Evolutionary conservation across 2,888 invertebrate species (phyloP), one percentile per base, ranked within the genome.

Genomic region (Agonopterix heracliana): DNA sequence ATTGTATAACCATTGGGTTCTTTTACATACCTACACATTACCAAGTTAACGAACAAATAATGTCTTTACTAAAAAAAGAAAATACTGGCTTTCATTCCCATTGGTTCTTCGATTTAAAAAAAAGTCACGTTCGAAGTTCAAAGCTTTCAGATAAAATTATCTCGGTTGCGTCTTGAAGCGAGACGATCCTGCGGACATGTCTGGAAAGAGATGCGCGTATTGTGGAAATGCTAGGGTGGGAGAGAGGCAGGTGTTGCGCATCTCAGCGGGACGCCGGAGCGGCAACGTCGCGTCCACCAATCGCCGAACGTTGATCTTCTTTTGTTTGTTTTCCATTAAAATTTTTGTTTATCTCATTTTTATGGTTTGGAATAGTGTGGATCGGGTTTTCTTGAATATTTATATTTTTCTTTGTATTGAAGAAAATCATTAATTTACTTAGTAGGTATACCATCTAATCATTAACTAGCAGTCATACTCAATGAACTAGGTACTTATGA

Each of bases 251-350:
- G 57, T 50, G 61, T 63, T 68, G 66, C 69, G 71, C 76, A 83
- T 85, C 86, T 86, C 74, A 62, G 71, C 75, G 70, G 77, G 77
- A 75, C 71, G 68, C 67, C 78, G 67, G 74, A 78, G 71, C 77
- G 85, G 85, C 86, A 85, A 86, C 86, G 81, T 76, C 81, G 86
- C 87, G 73, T 75, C 82, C 68, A 82, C 87, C 86, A 87, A 87
- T 87, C 76, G 72, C 71, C 66, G 76, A 74, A 74, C 81, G 73
- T 63, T 71, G 66, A 76, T 77, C 75, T 76, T 73, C 59, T 61
- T 58, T 62, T 66, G 67, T 71, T 76, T 75, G 70, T 75, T 80
- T 81, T 76, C 66, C 63, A 68, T 67, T 75, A 71, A 71, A 59
- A 58, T 66, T 64, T 7, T 68, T 63, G 60, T 71, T 76, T 73